These are phyloP conservation scores for Diplazon laetatorius DNA, from an alignment of 2,888 invertebrate species.

Conservation along the genomic window DNA sequence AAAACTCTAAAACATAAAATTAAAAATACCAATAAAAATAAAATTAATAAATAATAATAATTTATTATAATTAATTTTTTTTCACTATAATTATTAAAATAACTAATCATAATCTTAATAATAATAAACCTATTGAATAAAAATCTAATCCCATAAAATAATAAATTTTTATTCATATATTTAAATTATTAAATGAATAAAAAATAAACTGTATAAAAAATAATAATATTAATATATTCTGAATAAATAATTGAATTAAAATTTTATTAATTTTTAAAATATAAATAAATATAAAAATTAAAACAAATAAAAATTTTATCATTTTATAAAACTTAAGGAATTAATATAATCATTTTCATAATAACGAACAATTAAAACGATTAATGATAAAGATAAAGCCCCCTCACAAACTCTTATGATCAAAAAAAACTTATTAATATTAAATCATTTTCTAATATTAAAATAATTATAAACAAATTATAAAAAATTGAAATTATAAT, in stretches of 20 bases:
- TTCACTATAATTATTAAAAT: conserved; percentile 85
- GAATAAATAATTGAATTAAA: conserved; percentile 79
- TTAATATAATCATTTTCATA: conserved; percentile 87
- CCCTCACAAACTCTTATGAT: conserved; percentile 87
- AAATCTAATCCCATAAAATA: conserved; percentile 49
- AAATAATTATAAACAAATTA: conserved; percentile 57
- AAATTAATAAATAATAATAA: conserved; percentile 83
- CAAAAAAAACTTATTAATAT: conserved; percentile 86
- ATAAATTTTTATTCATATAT: conserved; percentile 31
- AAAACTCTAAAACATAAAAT: conserved; percentile 84
- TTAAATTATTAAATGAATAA: conserved; percentile 83
- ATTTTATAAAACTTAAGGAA: conserved; percentile 85
- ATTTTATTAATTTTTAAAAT: conserved; percentile 83
- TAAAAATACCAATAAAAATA: conserved; percentile 84
- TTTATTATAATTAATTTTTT: conserved; percentile 81
- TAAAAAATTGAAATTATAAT: conserved; percentile 83
- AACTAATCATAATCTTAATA: conserved; percentile 86
- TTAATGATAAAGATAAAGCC: conserved; percentile 86
- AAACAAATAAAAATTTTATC: conserved; percentile 85
- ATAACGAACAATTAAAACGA: conserved; percentile 86
- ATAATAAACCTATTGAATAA: conserved; percentile 63
- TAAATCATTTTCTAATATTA: conserved; percentile 83
- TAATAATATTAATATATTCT: conserved; percentile 61
- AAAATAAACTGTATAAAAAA: conserved; percentile 83
- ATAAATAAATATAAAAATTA: conserved; percentile 83